Evolutionary conservation across 2,888 invertebrate genomes (phyloP), one percentile per base, ranked within the genome.

Genomic region (Xanthia togata): DNA sequence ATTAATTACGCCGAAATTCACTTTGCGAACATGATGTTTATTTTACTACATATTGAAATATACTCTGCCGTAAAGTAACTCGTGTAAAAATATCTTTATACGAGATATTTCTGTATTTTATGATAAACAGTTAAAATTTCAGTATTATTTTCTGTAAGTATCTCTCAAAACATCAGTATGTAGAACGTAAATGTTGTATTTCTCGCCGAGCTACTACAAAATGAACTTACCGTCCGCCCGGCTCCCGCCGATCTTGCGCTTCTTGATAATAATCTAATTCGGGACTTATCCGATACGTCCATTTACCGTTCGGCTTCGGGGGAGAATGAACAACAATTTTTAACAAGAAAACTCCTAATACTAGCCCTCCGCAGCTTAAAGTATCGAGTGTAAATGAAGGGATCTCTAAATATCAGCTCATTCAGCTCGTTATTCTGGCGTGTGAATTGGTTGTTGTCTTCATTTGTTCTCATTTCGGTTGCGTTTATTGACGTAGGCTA

Each of bases 261-360:
- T 76, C 87, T 79, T 78, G 87, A 82, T 86, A 81, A 87, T 88
- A 87, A 88, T 88, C 87, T 79, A 87, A 87, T 87, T 88, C 76
- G 31, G 38, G 57, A 59, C 76, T 82, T 69, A 82, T 79, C 83
- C 83, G 88, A 87, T 88, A 82, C 85, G 70, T 83, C 81, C 83
- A 81, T 83, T 85, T 79, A 82, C 63, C 70, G 82, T 64, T 77
- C 44, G 60, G 70, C 64, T 68, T 70, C 57, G 64, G 17, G 31
- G 12, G 57, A 69, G 70, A 71, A 70, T 80, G 84, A 88, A 88
- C 81, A 88, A 76, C 77, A 74, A 12, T 86, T 80, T 84, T 84
- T 78, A 73, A 73, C 73, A 78, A 75, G 67, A 70, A 83, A 74
- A 81, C 77, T 80, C 70, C 57, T 81, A 81, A 78, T 78, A 55